Evolutionary conservation across 2,888 invertebrate species (phyloP), one percentile per base, ranked within the genome.

Genomic region (Lathronympha strigana): DNA sequence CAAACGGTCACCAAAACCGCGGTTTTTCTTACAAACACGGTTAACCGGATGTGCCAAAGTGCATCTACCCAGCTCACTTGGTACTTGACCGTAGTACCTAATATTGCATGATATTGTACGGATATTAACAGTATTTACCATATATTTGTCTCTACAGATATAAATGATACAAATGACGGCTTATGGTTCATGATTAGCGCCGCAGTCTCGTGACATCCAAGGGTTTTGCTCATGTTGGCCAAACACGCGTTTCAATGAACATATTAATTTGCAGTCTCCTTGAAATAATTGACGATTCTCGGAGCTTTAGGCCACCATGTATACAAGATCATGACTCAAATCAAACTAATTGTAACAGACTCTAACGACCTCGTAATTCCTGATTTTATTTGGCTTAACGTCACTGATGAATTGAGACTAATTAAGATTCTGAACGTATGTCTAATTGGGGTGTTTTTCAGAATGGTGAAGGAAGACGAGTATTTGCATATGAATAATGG

Each of bases 211-310:
- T 63, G 63, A 63, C 63, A 15, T 17, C n/a, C 11, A 15, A 25
- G 17, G 49, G 36, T 25, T 55, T 45, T 25, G 33, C 31, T 21
- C 45, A n/a, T 36, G 36, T 43, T 31, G 36, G 36, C 25, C 17
- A 31, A 45, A 23, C 49, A 60, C 33, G 28, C 53, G 55, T 25
- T 69, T 64, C 70, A 72, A 68, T 68, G 71, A 67, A 61, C 71
- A 71, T 73, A 78, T 77, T 75, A 73, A 75, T 72, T 36, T 58
- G 71, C 43, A 55, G 43, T 76, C 71, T 70, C 76, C 76, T 79
- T 77, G 76, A 75, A 71, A 71, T 68, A 73, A 72, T 76, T 77
- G 71, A 67, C 67, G 69, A 71, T 73, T 72, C 71, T 74, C 72
- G 69, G 72, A 69, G 33, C 51, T 55, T 55, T 55, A 57, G 45